Base-by-base conservation (phyloP, 2,113 vertebrate genomes). In the Cryptomyrus ogoouensis region DNA sequence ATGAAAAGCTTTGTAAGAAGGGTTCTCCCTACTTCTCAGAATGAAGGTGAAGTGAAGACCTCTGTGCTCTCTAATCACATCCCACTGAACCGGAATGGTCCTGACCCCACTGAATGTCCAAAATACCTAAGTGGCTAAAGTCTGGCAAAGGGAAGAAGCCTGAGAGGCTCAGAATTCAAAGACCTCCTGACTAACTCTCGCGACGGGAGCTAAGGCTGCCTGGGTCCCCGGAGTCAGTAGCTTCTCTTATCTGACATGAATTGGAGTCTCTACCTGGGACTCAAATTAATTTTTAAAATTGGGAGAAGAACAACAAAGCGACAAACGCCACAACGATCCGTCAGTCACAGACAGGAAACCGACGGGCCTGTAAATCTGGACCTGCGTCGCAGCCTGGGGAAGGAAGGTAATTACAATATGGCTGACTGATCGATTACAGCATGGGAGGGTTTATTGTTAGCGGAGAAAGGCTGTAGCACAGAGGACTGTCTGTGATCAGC, bases 371-470 rank as follows among this genome's bases (percentile, higher is more conserved):
- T 90, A 90, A 90, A 90, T 90, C 90, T 90, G 83, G 86, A 35
- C n/a, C 66, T 17, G 9, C 19, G 56, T 74, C 47, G 35, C 47
- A 27, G 90, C 90, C 90, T 19, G 27, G 86, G 74, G 53, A 88
- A 66, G 83, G 39, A 39, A 90, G 87, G 90, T 77, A 90, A 90
- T 90, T 90, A 89, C 90, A 90, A 88, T 89, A 89, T 53, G 88
- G 87, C 74, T n/a, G n/a, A n/a, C 52, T 90, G 90, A 90, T 90
- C 85, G 77, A 90, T 89, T 58, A 90, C 27, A 74, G 74, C 77
- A 49, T 53, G 27, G 27, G 66, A 80, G 58, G 31, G 66, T 77
- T 87, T 44, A 12, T 83, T 35, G 39, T 42, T 87, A 44, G 49
- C 8, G 44, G 66, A 88, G 86, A 70, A 15, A 87, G 89, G 56